A percentile compares a stretch with the other conserved stretches of the same genome.
phyloP scores from a whole-genome alignment of 2,888 invertebrate species.

The Amiota communis region DNA sequence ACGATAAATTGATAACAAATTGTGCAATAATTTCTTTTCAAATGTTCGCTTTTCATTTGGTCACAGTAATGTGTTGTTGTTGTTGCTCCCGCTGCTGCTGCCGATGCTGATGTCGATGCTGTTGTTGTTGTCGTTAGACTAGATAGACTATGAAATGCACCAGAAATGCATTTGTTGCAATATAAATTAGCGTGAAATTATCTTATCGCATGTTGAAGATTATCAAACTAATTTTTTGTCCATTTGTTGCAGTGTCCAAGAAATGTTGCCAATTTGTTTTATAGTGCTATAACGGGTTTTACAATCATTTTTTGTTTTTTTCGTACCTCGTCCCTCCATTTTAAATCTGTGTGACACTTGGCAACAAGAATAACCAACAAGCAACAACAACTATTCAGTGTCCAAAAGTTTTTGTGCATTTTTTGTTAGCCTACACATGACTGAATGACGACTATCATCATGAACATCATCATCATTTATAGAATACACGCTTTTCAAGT shows the following conservation, averaged over 20 bases:
- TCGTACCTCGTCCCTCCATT: too few relatives aligned
- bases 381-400: background rate
- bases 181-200: slow-evolving; percentile 27
- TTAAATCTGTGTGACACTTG: slow-evolving; percentile 2
- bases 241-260: slow-evolving; percentile 20
- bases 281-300: background rate
- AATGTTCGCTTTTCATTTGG: slow-evolving; percentile 25
- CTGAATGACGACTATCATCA: too few relatives aligned
- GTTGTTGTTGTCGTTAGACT: background rate
- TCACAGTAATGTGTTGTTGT: background rate
- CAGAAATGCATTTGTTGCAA: slow-evolving; percentile 17
- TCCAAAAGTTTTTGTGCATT: too few relatives aligned
- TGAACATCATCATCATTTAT: too few relatives aligned
- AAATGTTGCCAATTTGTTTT: slow-evolving; percentile 20
- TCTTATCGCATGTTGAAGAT: slow-evolving; percentile 21
- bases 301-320: too few relatives aligned
- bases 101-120: background rate
- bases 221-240: slow-evolving; percentile 26
- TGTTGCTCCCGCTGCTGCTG: background rate
- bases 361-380: background rate
- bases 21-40: slow-evolving; percentile 23
- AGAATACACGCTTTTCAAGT: too few relatives aligned
- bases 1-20: slow-evolving; percentile 27
- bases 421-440: too few relatives aligned
- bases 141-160: background rate